phyloP scores from a whole-genome alignment of 1,140 invertebrate genomes.

The Tenebrio molitor region DNA sequence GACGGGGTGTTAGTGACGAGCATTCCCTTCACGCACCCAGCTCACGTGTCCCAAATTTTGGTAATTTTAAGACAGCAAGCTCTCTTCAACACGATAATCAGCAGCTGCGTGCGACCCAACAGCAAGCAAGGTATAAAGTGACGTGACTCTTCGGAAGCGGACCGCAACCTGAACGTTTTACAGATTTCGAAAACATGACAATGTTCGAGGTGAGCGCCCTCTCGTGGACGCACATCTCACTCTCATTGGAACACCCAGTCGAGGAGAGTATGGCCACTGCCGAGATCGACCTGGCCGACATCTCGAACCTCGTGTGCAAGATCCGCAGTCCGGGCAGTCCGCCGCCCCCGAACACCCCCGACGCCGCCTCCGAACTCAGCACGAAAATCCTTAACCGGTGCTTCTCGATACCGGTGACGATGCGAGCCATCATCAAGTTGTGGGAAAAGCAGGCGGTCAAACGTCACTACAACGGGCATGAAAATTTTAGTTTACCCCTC shows the following conservation, averaged over 20 bases:
- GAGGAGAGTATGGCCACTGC: constrained; percentile 94
- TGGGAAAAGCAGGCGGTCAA: constrained; percentile 69
- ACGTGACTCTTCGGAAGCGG: no score
- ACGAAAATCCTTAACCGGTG: constrained; percentile 91
- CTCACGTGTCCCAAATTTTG: constrained; percentile 91
- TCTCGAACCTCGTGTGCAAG: constrained; percentile 77
- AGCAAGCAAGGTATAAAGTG: constrained; percentile 76
- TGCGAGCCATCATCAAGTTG: constrained; percentile 71
- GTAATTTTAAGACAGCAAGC: constrained; percentile 89
- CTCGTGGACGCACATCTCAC: constrained; percentile 89
- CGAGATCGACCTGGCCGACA: constrained; percentile 89
- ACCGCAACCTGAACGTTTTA: constrained; percentile 42
- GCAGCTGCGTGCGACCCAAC: constrained; percentile 87
- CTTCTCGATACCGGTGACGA: constrained; percentile 91
- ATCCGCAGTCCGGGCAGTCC: constrained; percentile 67
- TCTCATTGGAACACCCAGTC: constrained; percentile 93
- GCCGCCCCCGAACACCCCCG: constrained; percentile 69
- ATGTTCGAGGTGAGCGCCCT: constrained; percentile 94
- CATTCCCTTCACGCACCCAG: constrained; percentile 94
- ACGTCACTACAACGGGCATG: constrained; percentile 63
- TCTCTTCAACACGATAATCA: constrained; percentile 90
- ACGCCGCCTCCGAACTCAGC: constrained; percentile 81
- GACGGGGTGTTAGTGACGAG: constrained; percentile 85
- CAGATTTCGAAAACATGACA: constrained; percentile 82
- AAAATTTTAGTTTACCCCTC: constrained; percentile 68